These are phyloP conservation scores for Meta bourneti DNA, from an alignment of 2,888 invertebrate genomes.

Conservation along the genomic window DNA sequence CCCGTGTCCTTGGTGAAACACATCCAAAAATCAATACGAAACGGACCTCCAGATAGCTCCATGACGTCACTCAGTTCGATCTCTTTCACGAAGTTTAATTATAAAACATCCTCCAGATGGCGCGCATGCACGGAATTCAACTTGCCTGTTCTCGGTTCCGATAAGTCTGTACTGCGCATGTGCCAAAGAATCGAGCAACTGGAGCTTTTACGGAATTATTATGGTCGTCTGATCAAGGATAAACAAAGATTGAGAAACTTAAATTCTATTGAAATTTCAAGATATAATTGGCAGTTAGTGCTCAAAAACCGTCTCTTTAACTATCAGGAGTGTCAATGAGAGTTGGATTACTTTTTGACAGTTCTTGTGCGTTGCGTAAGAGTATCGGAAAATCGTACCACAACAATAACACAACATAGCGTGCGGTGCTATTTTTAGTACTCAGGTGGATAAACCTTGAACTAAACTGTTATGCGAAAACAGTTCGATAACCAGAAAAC, in stretches of 20 bases:
- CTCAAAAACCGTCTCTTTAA: background rate
- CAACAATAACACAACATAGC: slow-evolving; percentile 48
- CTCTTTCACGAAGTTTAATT: slow-evolving; percentile 56
- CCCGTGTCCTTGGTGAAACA: background rate
- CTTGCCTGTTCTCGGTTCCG: slow-evolving; percentile 45
- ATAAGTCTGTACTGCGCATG: slow-evolving; percentile 33
- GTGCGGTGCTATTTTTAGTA: slow-evolving; percentile 42
- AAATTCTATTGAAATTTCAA: background rate
- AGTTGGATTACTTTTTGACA: background rate
- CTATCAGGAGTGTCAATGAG: background rate
- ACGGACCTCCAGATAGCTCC: slow-evolving; percentile 49
- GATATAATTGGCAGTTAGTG: background rate
- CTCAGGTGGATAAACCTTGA: slow-evolving; percentile 9
- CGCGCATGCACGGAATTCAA: slow-evolving; percentile 57
- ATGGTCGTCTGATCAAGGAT: slow-evolving; percentile 21
- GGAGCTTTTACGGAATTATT: slow-evolving; percentile 44
- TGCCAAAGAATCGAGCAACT: slow-evolving; percentile 29
- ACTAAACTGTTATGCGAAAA: slow-evolving; percentile 54
- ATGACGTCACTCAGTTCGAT: slow-evolving; percentile 70
- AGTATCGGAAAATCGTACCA: background rate
- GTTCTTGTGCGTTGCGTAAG: slow-evolving; percentile 6
- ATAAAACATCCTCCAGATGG: slow-evolving; percentile 62
- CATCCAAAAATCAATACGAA: slow-evolving; percentile 71
- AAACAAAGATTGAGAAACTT: slow-evolving; percentile 47
- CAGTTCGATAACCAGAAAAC: slow-evolving; percentile 60